Conservation (phyloP, 2,888 invertebrate species). For the Apodemia zela region DNA sequence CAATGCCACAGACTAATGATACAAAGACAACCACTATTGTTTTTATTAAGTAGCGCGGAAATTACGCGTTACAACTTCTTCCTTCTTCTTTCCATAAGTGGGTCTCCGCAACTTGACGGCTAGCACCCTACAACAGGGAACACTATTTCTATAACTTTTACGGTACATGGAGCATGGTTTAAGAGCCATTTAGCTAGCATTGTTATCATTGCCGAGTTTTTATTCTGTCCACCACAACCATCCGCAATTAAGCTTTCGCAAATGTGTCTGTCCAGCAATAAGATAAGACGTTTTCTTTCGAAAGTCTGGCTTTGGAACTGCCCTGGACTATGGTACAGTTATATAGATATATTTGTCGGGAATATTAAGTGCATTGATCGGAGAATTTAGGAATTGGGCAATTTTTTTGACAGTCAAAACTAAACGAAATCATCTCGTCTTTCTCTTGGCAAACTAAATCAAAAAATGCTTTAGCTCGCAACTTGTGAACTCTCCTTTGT, state of each 20-base stretch:
- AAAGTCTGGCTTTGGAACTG: constrained; percentile 17
- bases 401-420: not conserved
- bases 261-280: constrained; percentile 18
- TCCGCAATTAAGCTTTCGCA: constrained; percentile 16
- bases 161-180: constrained; percentile 12
- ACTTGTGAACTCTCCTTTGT: constrained; percentile 18
- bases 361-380: not conserved
- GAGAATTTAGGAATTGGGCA: not conserved
- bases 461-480: constrained; percentile 16
- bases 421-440: constrained; percentile 15
- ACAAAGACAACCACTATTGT: too few relatives aligned
- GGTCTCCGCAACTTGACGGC: constrained; percentile 26
- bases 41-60: too few relatives aligned
- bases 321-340: constrained; percentile 15
- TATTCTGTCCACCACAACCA: constrained; percentile 15
- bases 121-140: constrained; percentile 26
- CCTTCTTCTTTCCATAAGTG: too few relatives aligned
- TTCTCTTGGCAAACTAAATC: constrained; percentile 16
- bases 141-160: constrained; percentile 15
- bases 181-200: constrained; percentile 18
- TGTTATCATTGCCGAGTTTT: constrained; percentile 13
- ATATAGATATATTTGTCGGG: constrained; percentile 16
- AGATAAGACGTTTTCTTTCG: constrained; percentile 6
- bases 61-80: constrained; percentile 28
- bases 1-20: too few relatives aligned